Percentiles rank a stretch among this genome's conserved stretches.
Conservation (phyloP, 2,888 invertebrate species). For the Callimorpha dominula region DNA sequence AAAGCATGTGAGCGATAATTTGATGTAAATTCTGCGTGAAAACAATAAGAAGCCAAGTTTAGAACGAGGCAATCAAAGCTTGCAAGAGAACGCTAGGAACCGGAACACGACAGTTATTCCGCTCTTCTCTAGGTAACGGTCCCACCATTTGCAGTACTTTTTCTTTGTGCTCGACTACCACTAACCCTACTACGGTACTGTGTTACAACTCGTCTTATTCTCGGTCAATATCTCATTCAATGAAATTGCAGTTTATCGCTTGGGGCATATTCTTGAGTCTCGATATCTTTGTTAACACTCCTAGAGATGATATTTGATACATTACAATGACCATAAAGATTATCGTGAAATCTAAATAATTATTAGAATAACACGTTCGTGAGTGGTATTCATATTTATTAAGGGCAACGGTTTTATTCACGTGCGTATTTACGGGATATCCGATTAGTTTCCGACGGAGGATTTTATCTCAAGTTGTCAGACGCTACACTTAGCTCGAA, state of each 20-base stretch:
- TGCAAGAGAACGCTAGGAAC: constrained; percentile 63
- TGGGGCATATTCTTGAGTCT: neutral
- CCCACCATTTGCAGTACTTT: constrained; percentile 74
- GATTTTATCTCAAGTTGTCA: too few species aligned
- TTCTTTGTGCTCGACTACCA: constrained; percentile 72
- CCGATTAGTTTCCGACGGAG: too few species aligned
- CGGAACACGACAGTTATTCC: constrained; percentile 80
- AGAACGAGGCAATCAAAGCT: constrained; percentile 55
- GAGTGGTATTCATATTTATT: too few species aligned
- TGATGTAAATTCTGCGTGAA: constrained; percentile 32
- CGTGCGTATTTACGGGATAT: too few species aligned
- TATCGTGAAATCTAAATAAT: neutral
- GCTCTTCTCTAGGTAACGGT: constrained; percentile 77
- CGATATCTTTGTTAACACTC: too few species aligned
- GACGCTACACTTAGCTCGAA: too few species aligned
- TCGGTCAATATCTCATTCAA: constrained; percentile 23
- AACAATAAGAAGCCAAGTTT: constrained; percentile 52
- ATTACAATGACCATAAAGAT: neutral
- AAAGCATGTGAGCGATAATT: constrained; percentile 37
- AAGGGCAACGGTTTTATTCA: too few species aligned
- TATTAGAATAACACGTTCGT: neutral
- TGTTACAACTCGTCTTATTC: constrained; percentile 32
- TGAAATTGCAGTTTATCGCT: neutral
- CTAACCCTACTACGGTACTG: constrained; percentile 45
- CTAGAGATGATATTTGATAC: too few species aligned